phyloP scores from a whole-genome alignment of 2,888 invertebrate species.

The Ariolimax columbianus region DNA sequence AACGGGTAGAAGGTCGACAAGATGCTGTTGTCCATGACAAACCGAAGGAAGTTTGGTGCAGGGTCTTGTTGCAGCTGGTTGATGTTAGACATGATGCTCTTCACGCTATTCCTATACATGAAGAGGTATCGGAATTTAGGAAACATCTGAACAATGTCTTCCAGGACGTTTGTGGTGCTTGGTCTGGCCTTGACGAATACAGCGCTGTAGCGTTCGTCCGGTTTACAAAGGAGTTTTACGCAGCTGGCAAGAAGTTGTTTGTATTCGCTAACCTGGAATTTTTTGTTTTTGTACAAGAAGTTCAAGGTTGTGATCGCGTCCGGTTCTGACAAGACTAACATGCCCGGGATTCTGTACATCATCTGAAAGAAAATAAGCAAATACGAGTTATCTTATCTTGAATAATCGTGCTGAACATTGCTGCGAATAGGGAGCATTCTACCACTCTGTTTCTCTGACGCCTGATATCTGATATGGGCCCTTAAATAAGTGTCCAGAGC shows the following conservation, averaged over 20 bases:
- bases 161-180: constrained; percentile 65
- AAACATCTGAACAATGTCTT: constrained; percentile 64
- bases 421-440: too few species aligned
- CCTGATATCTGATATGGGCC: too few species aligned
- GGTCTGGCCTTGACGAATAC: constrained; percentile 68
- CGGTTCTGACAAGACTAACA: constrained; percentile 68
- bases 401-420: too few species aligned
- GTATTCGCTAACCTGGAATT: constrained; percentile 66
- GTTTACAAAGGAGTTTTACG: constrained; percentile 70
- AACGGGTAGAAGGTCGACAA: constrained; percentile 68
- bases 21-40: constrained; percentile 66
- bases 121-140: constrained; percentile 70
- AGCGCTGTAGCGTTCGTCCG: constrained; percentile 68
- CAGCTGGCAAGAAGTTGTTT: constrained; percentile 68
- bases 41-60: constrained; percentile 63
- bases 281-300: constrained; percentile 61
- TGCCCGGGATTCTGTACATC: constrained; percentile 63
- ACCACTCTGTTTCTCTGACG: too few species aligned
- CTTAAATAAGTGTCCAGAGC: too few species aligned
- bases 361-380: constrained; percentile 46
- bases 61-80: constrained; percentile 64
- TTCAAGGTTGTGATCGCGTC: constrained; percentile 70
- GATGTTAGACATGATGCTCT: constrained; percentile 67
- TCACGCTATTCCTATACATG: constrained; percentile 71
- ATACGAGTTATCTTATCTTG: too few species aligned